Evolutionary conservation across 2,113 vertebrate species (phyloP).

Genomic region (Callipepla californica): DNA sequence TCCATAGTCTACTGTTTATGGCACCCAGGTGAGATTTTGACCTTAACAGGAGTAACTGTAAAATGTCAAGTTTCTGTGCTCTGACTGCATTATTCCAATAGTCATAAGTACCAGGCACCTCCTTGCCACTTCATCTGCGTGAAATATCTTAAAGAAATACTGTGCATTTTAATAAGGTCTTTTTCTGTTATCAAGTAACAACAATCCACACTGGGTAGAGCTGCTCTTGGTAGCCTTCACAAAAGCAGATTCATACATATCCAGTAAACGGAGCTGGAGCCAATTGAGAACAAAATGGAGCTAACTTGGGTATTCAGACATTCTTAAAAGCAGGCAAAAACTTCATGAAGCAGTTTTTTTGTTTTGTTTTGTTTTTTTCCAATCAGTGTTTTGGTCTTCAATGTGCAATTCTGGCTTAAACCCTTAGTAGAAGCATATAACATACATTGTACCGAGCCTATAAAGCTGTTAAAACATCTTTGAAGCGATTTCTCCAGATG

Average conservation of each 20-base stretch:
- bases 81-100: not conserved
- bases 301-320: not conserved
- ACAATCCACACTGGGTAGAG: rapidly evolving
- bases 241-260: not conserved
- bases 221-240: not conserved
- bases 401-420: not conserved
- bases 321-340: not conserved
- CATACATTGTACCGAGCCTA: not conserved
- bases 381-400: not conserved
- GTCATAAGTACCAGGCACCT: not conserved
- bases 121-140: not conserved
- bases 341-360: not conserved
- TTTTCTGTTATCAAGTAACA: not conserved
- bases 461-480: conserved; percentile 18
- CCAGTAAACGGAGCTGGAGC: not conserved
- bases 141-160: not conserved
- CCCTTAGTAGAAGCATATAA: not conserved
- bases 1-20: not conserved
- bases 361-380: not conserved
- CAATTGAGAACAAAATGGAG: not conserved
- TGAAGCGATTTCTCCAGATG: conserved; percentile 44
- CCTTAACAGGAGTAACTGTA: not conserved
- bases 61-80: not conserved
- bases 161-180: not conserved
- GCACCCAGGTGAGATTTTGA: not conserved